Evolutionary conservation across 2,888 invertebrate genomes (phyloP).

Genomic region (Cephus rjabovi): DNA sequence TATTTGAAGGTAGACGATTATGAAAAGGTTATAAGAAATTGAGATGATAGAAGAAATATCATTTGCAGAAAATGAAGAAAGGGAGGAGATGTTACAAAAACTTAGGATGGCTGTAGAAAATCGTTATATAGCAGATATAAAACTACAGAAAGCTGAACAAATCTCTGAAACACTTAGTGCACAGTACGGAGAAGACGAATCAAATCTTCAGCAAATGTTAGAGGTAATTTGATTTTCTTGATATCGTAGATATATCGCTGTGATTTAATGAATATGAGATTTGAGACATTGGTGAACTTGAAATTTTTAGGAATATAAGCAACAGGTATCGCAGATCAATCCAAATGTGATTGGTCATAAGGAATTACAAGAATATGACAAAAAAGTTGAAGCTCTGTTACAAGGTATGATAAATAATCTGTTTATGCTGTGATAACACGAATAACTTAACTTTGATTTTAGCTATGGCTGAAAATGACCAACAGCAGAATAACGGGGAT

Average conservation of each 20-base stretch:
- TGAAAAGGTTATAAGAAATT: background rate
- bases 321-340: constrained; percentile 26
- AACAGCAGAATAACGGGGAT: constrained; percentile 21
- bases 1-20: constrained; percentile 1
- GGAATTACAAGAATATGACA: constrained; percentile 31
- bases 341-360: constrained; percentile 26
- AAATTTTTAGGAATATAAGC: constrained; percentile 34
- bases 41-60: background rate
- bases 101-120: constrained; percentile 36
- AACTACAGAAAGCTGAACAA: constrained; percentile 25
- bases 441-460: background rate
- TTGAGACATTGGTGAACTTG: background rate
- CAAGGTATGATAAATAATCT: constrained; percentile 30
- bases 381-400: constrained; percentile 33
- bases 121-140: constrained; percentile 33
- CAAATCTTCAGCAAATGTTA: constrained; percentile 7
- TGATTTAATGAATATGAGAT: background rate
- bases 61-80: constrained; percentile 32
- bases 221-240: constrained; percentile 6
- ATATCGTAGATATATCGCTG: background rate
- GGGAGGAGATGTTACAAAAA: constrained; percentile 25
- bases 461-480: no score
- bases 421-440: background rate
- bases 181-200: no score
- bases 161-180: constrained; percentile 14